Evolutionary conservation across 2,797 vertebrate genomes (phyloP).

Genomic region (Thripadectes ignobilis): DNA sequence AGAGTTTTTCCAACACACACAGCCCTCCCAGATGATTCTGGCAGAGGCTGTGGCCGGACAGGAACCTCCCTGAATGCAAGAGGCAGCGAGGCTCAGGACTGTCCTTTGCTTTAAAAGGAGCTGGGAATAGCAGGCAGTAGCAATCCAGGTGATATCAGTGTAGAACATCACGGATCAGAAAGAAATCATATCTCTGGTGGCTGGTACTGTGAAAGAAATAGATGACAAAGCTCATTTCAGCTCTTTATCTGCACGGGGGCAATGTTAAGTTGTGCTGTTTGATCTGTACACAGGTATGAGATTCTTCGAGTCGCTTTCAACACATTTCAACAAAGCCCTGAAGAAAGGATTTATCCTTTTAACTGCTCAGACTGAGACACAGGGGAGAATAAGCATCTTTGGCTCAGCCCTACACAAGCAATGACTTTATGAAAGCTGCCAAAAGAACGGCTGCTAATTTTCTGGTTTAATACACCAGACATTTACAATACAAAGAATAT

Average conservation of each 20-base stretch:
- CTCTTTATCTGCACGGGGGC: not conserved
- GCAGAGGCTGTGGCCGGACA: not conserved
- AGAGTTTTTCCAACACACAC: not conserved
- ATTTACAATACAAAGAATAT: not conserved
- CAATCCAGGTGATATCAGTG: not conserved
- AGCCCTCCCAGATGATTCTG: not conserved
- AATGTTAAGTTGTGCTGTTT: not conserved
- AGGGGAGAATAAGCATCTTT: not conserved
- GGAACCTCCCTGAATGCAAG: accelerated
- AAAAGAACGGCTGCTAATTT: not conserved
- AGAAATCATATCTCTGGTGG: accelerated
- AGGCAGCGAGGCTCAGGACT: not conserved
- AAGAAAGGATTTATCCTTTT: not conserved
- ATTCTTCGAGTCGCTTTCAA: not conserved
- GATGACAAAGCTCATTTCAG: not conserved
- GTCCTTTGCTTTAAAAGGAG: not conserved
- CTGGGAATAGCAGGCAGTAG: not conserved
- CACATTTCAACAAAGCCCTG: not conserved
- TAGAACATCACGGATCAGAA: not conserved
- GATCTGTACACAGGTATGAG: not conserved
- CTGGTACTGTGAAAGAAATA: not conserved
- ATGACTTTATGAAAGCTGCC: not conserved
- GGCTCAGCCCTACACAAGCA: not conserved
- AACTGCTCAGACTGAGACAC: not conserved
- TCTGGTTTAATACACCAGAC: constrained; percentile 1